Percentiles rank a stretch among this genome's conserved stretches.
Evolutionary conservation across 2,113 vertebrate genomes (phyloP).

Genomic region (Desmodus rotundus): DNA sequence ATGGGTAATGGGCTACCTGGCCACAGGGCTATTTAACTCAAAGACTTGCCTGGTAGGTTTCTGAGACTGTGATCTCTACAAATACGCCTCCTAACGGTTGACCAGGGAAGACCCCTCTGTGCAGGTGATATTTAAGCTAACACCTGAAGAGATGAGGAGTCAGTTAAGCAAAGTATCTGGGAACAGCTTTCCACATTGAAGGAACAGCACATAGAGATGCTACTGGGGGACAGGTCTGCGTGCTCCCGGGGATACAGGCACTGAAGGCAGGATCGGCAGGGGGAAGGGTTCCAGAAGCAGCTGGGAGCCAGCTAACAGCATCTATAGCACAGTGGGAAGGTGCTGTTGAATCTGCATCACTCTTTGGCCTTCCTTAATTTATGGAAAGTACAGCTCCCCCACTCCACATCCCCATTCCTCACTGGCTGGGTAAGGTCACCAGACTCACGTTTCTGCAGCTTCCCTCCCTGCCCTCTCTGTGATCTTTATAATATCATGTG

Average conservation of each 20-base stretch:
- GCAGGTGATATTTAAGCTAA: not conserved
- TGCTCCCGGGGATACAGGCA: not conserved
- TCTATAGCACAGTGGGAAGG: not conserved
- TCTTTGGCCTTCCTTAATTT: not conserved
- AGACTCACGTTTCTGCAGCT: not conserved
- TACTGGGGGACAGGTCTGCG: not conserved
- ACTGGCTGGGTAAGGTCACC: not conserved
- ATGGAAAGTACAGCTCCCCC: not conserved
- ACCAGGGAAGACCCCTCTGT: not conserved
- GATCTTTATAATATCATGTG: not conserved
- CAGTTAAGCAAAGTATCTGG: not conserved
- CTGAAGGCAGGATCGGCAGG: fast-evolving
- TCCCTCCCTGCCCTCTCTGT: not conserved
- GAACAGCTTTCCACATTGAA: not conserved
- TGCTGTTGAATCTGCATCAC: not conserved
- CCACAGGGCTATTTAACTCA: not conserved
- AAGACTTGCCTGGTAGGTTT: not conserved
- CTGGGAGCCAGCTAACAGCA: not conserved
- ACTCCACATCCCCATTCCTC: not conserved
- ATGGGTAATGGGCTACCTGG: not conserved
- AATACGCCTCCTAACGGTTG: not conserved
- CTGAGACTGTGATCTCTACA: not conserved
- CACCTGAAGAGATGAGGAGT: not conserved
- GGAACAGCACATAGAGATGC: not conserved
- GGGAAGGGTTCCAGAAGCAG: too few relatives aligned